phyloP scores from a whole-genome alignment of 2,113 vertebrate genomes.

The Tachycineta bicolor region DNA sequence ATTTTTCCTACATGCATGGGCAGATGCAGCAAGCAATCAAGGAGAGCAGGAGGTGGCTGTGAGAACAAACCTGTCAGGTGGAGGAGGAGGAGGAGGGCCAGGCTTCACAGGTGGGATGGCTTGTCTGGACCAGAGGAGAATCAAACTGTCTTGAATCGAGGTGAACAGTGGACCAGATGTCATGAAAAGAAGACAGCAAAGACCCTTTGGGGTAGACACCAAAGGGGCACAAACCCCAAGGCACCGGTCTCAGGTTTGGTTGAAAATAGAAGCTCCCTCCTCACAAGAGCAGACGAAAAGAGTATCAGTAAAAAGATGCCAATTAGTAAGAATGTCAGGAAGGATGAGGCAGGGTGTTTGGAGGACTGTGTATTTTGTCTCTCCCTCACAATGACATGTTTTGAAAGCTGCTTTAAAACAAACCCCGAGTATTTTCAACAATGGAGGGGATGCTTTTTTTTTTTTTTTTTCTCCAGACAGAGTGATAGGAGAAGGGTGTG shows the following conservation, averaged over 20 bases:
- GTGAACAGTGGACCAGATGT: background rate
- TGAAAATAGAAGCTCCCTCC: background rate
- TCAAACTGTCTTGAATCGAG: background rate
- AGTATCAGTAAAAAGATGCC: background rate
- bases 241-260: fast-evolving
- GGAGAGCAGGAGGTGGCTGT: background rate
- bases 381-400: constrained; percentile 5
- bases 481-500: background rate
- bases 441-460: background rate
- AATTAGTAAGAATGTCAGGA: background rate
- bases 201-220: too few species aligned
- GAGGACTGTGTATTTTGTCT: background rate
- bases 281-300: background rate
- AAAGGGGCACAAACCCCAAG: background rate
- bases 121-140: background rate
- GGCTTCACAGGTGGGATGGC: background rate
- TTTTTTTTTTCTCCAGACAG: background rate
- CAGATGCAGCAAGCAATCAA: background rate
- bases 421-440: background rate
- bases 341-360: background rate
- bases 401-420: constrained; percentile 26
- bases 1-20: background rate
- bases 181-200: fast-evolving
- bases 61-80: background rate
- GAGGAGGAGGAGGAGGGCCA: background rate